Base-by-base conservation (phyloP, 2,113 vertebrate species). In the Esox niger region DNA sequence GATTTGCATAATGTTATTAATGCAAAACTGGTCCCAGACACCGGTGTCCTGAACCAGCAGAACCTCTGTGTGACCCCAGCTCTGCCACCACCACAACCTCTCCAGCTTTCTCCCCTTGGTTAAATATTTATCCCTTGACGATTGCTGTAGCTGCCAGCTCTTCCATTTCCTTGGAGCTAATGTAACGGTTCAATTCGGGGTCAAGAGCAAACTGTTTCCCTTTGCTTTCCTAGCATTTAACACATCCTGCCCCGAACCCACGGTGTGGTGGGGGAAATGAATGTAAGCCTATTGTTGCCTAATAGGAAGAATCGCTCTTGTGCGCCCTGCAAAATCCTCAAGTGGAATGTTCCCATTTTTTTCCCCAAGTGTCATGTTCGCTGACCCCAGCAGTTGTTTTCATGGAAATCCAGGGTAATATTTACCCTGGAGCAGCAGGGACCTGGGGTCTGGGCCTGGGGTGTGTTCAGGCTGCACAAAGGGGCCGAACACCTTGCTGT, bases 281-380 rank as follows among this genome's bases (percentile, higher is more conserved):
- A 52, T 21, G 6, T 23, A n/a, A 52, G 47, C 5, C n/a, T n/a
- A 52, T 17, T 9, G n/a, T 52, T 21, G 11, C n/a, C n/a, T 15
- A 6, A 9, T 52, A 23, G 21, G 47, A 21, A 2, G 6, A 52
- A n/a, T n/a, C 47, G 20, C 47, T 52, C 11, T n/a, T 52, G 47
- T 52, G 47, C 47, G 8, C 47, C 8, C 17, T 21, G 21, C 47
- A n/a, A n/a, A 52, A 21, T 52, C 21, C 47, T 52, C 47, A 52
- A 15, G 2, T n/a, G n/a, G 47, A 52, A 52, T 21, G 47, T 21
- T 52, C 47, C n/a, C 47, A 52, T n/a, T 21, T n/a, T n/a, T n/a
- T 52, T 23, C n/a, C 47, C n/a, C n/a, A 52, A 21, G 47, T 52
- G 62, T 64, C 38, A 64, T 49, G 62, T 64, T 64, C 38, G 49